phyloP scores from a whole-genome alignment of 2,888 invertebrate genomes.

The Drosophila mimetica region DNA sequence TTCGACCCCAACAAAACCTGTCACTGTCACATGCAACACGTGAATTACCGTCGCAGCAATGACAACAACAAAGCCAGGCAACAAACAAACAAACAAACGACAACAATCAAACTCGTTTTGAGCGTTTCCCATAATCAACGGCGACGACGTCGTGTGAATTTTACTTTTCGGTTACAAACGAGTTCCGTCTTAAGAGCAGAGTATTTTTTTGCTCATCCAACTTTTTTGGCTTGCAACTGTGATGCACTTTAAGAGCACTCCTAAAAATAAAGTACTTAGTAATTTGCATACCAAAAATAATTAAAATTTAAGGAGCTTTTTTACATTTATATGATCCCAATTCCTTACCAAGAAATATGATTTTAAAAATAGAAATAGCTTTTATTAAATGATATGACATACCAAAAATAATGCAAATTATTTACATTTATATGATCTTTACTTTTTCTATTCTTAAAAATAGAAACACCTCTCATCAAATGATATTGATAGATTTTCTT shows the following conservation, averaged over 20 bases:
- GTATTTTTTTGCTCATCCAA: constrained; percentile 39
- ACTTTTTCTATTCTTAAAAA: no score
- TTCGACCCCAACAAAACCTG: constrained; percentile 10
- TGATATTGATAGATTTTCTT: no score
- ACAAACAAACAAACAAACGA: constrained; percentile 50
- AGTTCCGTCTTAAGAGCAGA: constrained; percentile 46
- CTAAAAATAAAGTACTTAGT: neutral
- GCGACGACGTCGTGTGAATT: constrained; percentile 67
- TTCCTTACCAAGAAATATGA: no score
- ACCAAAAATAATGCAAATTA: no score
- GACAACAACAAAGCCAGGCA: constrained; percentile 17
- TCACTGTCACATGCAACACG: constrained; percentile 39
- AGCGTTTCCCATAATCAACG: constrained; percentile 72
- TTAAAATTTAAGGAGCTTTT: no score
- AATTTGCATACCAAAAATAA: no score
- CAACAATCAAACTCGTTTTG: constrained; percentile 72
- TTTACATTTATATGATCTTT: no score
- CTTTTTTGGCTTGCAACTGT: constrained; percentile 57
- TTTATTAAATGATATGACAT: neutral
- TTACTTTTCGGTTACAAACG: constrained; percentile 48
- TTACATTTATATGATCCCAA: no score
- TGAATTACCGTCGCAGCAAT: constrained; percentile 28
- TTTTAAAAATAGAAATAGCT: no score
- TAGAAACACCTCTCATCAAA: no score
- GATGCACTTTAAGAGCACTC: constrained; percentile 40